Conservation (phyloP, 35 echinoderm and acorn worm genomes). For the Nesometra sesokonis region DNA sequence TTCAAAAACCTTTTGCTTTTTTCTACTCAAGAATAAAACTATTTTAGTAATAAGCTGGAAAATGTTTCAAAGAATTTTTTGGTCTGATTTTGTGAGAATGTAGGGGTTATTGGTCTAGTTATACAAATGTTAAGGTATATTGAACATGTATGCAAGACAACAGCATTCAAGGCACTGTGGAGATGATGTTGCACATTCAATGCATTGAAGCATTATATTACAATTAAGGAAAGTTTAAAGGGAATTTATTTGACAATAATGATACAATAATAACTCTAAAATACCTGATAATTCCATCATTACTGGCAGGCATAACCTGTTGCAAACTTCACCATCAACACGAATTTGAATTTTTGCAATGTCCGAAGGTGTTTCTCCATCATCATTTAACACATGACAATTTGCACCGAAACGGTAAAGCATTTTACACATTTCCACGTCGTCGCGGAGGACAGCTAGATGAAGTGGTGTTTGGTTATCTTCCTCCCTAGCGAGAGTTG, state of each 20-base stretch:
- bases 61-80: too few species aligned
- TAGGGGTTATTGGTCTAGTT: too few species aligned
- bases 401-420: constrained; percentile 51
- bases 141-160: too few species aligned
- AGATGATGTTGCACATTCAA: background rate
- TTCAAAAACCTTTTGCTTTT: too few species aligned
- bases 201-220: background rate
- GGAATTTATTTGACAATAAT: background rate
- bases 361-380: constrained; percentile 26
- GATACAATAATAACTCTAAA: background rate
- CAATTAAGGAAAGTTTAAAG: background rate
- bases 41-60: too few species aligned
- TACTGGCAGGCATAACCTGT: constrained; percentile 7
- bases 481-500: constrained; percentile 44
- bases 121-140: too few species aligned
- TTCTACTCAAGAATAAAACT: too few species aligned
- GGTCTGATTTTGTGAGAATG: too few species aligned
- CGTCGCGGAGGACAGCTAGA: constrained; percentile 45
- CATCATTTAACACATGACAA: constrained; percentile 31
- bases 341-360: constrained; percentile 16
- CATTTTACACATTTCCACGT: constrained; percentile 27
- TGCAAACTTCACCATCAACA: background rate
- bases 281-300: constrained; percentile 9
- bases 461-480: constrained; percentile 58
- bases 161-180: background rate